phyloP scores from a whole-genome alignment of 1,140 invertebrate genomes.

The Cecropterus lyciades region DNA sequence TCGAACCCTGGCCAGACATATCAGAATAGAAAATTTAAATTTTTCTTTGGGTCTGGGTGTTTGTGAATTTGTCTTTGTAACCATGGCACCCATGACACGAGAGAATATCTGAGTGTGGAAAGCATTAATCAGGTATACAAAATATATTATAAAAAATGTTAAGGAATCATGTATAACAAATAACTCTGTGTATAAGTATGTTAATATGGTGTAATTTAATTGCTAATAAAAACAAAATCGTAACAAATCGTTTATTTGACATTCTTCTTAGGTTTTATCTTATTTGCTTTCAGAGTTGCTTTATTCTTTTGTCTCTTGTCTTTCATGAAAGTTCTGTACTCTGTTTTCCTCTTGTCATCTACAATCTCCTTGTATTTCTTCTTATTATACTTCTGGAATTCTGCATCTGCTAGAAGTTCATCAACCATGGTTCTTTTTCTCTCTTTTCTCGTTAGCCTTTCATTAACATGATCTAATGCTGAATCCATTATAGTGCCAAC shows the following conservation, averaged over 20 bases:
- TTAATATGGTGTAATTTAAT: too few relatives aligned
- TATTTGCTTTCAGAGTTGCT: constrained; percentile 71
- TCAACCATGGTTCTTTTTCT: constrained; percentile 96
- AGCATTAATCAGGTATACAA: too few relatives aligned
- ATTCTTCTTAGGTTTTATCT: constrained; percentile 60
- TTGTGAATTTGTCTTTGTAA: too few relatives aligned
- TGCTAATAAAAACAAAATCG: too few relatives aligned
- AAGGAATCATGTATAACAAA: too few relatives aligned
- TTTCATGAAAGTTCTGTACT: constrained; percentile 80
- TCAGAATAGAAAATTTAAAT: too few relatives aligned
- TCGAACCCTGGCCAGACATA: too few relatives aligned
- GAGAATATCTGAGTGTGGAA: too few relatives aligned
- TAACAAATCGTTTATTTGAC: constrained; percentile 1
- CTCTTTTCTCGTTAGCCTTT: constrained; percentile 93
- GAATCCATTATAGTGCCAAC: constrained; percentile 91
- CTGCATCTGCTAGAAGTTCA: constrained; percentile 94
- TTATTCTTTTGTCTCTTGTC: constrained; percentile 80
- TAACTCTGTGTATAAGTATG: too few relatives aligned
- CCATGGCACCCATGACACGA: too few relatives aligned
- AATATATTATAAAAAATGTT: too few relatives aligned
- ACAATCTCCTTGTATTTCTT: constrained; percentile 92
- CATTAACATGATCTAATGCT: constrained; percentile 89
- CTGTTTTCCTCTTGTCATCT: constrained; percentile 87
- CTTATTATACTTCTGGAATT: constrained; percentile 94
- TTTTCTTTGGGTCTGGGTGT: too few relatives aligned